Evolutionary conservation across 2,113 vertebrate species (phyloP), one percentile per base, ranked within the genome.

Genomic region (Deroptyus accipitrinus): DNA sequence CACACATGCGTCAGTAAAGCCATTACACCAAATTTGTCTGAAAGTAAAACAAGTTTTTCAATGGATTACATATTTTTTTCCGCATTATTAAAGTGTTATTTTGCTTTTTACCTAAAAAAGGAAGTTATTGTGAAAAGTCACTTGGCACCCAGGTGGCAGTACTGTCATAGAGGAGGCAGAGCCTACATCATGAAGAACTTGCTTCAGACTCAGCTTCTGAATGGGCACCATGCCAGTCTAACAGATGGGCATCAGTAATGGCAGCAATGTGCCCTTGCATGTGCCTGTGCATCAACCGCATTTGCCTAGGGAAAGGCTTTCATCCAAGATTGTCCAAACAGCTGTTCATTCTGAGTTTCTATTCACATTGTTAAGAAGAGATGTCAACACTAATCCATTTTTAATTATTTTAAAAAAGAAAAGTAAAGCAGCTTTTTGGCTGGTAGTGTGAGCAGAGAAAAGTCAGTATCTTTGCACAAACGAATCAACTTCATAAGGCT

Each of bases 211-310:
- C 33, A 67, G 67, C n/a, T 85, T 76, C 69, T 74, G 86, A 37
- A 75, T 31, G 86, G 97, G 96, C 96, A 91, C 20, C 28, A 18
- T 46, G 96, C 96, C 97, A 98, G 59, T 37, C 77, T 74, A 80
- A 92, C 96, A 97, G 97, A 97, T 96, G 97, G 96, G 42, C 92
- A 80, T 75, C 72, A 79, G 72, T 86, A 93, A 86, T 67, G 82
- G 95, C 92, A 94, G 85, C 94, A 91, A 66, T 69, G 85, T 87
- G 81, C 78, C 89, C 91, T 83, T 59, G 83, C 90, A 62, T 41
- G 91, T 86, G 92, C 39, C 81, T 76, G 39, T 87, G 90, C 91
- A 94, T 92, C 86, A 88, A 83, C 90, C 72, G 77, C 63, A 63
- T 96, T 95, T 94, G 92, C 94, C 70, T 66, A 84, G 95, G 96